Evolutionary conservation across 2,888 invertebrate genomes (phyloP).

Genomic region (Monopis laevigella): DNA sequence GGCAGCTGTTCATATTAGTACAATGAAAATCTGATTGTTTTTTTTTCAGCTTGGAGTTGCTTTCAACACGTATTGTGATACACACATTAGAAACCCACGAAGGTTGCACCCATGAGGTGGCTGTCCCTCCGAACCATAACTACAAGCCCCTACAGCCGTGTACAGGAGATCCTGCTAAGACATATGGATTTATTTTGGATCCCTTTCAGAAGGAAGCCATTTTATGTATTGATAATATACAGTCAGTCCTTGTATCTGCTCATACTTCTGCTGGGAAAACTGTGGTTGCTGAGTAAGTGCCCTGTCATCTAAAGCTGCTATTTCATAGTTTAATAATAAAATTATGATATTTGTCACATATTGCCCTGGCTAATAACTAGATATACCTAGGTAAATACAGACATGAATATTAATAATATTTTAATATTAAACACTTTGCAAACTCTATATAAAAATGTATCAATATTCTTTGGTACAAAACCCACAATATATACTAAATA

Average conservation of each 20-base stretch:
- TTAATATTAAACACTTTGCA: too few relatives aligned
- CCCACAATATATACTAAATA: too few relatives aligned
- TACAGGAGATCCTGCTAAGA: constrained; percentile 82
- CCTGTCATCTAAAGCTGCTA: too few relatives aligned
- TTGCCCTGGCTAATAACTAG: too few relatives aligned
- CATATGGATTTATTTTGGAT: constrained; percentile 94
- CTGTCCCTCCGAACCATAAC: constrained; percentile 87
- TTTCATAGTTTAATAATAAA: too few relatives aligned
- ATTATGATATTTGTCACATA: too few relatives aligned
- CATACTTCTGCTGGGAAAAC: constrained; percentile 99
- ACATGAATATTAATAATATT: too few relatives aligned
- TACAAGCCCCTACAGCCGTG: constrained; percentile 71
- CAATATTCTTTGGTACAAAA: too few relatives aligned
- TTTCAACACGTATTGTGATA: constrained; percentile 83
- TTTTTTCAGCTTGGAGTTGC: constrained; percentile 73
- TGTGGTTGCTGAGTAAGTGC: constrained; percentile 96
- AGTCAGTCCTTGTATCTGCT: constrained; percentile 98
- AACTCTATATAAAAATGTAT: too few relatives aligned
- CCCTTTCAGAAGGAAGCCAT: constrained; percentile 98
- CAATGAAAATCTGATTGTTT: too few relatives aligned
- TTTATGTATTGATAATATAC: constrained; percentile 95
- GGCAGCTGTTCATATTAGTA: too few relatives aligned
- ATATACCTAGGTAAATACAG: too few relatives aligned
- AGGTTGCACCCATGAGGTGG: constrained; percentile 96
- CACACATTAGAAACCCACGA: constrained; percentile 91